phyloP scores from a whole-genome alignment of 2,888 invertebrate species.

The Tachina fera region DNA sequence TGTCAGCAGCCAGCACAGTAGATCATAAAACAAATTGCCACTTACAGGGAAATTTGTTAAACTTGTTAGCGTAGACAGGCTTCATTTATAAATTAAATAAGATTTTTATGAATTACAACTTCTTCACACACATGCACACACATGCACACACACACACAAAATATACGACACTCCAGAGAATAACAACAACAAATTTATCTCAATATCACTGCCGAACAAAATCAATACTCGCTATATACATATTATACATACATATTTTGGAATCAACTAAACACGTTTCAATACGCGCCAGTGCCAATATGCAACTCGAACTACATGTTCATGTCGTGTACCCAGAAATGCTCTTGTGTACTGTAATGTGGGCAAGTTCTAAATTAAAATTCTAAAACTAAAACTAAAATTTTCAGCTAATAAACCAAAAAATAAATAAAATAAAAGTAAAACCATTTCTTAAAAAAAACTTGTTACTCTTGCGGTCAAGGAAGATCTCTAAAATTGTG shows the following conservation, averaged over 20 bases:
- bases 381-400: no score
- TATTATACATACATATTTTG: no score
- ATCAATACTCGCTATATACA: not conserved
- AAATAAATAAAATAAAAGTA: no score
- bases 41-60: slow-evolving; percentile 63
- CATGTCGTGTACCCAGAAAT: no score
- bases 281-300: not conserved
- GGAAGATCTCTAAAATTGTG: no score
- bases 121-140: slow-evolving; percentile 16
- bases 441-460: no score
- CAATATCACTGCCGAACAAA: slow-evolving; percentile 5
- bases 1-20: slow-evolving; percentile 24
- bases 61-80: slow-evolving; percentile 51
- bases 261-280: slow-evolving; percentile 16
- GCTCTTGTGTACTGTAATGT: no score
- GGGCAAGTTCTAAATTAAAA: no score
- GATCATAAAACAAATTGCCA: slow-evolving; percentile 67
- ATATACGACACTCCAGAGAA: slow-evolving; percentile 53
- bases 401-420: no score
- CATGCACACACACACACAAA: slow-evolving; percentile 8
- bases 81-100: slow-evolving; percentile 61
- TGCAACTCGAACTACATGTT: no score
- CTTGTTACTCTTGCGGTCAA: no score
- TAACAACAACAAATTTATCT: slow-evolving; percentile 46
- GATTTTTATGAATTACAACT: slow-evolving; percentile 65